Conservation (phyloP, 2,113 vertebrate genomes). For the Nibea albiflora region DNA sequence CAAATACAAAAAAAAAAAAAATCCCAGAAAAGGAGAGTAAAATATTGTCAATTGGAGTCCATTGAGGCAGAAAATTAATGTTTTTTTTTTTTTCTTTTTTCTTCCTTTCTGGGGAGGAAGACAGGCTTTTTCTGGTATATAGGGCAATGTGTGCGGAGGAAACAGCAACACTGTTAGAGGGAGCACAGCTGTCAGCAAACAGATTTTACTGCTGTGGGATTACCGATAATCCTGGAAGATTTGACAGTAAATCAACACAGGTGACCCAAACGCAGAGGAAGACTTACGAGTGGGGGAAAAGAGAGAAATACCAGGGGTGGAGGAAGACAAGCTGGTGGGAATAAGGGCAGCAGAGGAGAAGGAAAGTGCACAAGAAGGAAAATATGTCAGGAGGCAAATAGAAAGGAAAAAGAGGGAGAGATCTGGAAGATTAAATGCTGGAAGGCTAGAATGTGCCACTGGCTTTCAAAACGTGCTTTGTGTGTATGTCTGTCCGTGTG, state of each 20-base stretch:
- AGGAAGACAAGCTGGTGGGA: constrained; percentile 9
- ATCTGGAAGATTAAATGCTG: constrained; percentile 42
- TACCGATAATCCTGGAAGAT: constrained; percentile 84
- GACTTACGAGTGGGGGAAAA: constrained; percentile 13
- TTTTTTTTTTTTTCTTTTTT: constrained; percentile 53
- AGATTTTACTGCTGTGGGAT: constrained; percentile 78
- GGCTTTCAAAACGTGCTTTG: constrained; percentile 13
- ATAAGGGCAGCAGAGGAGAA: not conserved
- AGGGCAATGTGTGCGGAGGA: constrained; percentile 66
- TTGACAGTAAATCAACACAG: constrained; percentile 84
- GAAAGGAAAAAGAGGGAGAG: constrained; percentile 5
- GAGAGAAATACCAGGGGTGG: not conserved
- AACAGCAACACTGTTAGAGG: constrained; percentile 71
- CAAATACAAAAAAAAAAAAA: constrained; percentile 62
- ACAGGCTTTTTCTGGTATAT: constrained; percentile 56
- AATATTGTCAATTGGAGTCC: constrained; percentile 73
- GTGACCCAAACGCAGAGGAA: constrained; percentile 64
- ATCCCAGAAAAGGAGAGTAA: constrained; percentile 41
- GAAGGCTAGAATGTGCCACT: constrained; percentile 9
- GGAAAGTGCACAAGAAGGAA: not conserved
- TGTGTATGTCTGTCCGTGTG: not conserved
- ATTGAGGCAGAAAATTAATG: constrained; percentile 77
- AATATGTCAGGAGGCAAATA: constrained; percentile 28
- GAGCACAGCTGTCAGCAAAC: constrained; percentile 82
- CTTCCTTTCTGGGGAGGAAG: constrained; percentile 40